Evolutionary conservation across 2,113 vertebrate genomes (phyloP), one percentile per base, ranked within the genome.

Genomic region (Petrocephalus microphthalmus): DNA sequence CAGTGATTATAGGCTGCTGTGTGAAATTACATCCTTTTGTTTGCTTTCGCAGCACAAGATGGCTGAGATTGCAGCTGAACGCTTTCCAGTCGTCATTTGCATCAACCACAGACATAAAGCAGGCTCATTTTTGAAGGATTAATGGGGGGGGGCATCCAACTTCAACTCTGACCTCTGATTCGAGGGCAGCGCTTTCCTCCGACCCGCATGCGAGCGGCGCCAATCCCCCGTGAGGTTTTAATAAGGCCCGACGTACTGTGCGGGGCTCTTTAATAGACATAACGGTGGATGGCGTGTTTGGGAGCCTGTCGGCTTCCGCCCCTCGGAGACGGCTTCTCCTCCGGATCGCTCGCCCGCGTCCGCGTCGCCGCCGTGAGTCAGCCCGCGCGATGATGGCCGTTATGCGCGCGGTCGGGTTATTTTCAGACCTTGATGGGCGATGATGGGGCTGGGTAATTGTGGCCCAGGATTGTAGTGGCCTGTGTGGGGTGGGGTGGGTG

Each of bases 361-460:
- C 3, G 42, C 54, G 10, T n/a, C n/a, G 56, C 57, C 4, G 78
- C 90, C 47, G 83, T 29, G 56, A 93, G 91, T 94, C 93, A 93
- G 92, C 52, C 51, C 89, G 20, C 45, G 81, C 49, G 13, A 51
- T 56, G 56, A 17, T 71, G 33, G 54, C 25, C 91, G 91, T 92
- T 91, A 90, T 92, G 90, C 90, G 91, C 91, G 90, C 90, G 90
- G n/a, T 87, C 88, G 51, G 90, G 87, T 89, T 49, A 25, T 89
- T 85, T 89, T 89, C 88, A 91, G 90, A 91, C 92, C 92, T 94
- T 91, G 92, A 22, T 94, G 92, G 91, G 89, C 92, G 87, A 93
- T 91, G 93, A 94, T 93, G 93, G 92, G 91, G 86, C 90, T 37
- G 88, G 89, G 92, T 94, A 93, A 94, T 93, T 94, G 92, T 91